Evolutionary conservation across 1,140 invertebrate species (phyloP), one percentile per base, ranked within the genome.

Genomic region (Drosophila grimshawi): DNA sequence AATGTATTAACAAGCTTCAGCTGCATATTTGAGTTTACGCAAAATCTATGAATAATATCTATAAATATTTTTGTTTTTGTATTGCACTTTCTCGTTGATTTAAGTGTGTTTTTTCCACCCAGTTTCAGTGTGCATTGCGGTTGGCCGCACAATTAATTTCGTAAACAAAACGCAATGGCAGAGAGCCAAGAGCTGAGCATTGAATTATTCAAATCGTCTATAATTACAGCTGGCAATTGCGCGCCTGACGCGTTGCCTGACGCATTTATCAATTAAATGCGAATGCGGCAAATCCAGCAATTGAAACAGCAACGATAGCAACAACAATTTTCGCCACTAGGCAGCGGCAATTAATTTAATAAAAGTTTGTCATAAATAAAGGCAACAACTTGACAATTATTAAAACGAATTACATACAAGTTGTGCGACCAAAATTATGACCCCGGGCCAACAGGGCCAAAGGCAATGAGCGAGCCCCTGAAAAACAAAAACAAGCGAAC

Each of bases 201-300:
- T 88, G 83, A 86, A 86, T 86, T 86, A 86, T 86, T 86, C 83
- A 86, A 86, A 89, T 86, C 85, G 76, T 79, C 85, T 88, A 86
- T 86, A 86, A 86, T 86, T 88, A 88, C 85, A 78, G 72, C 73
- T 59, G 68, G 79, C 70, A 83, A 59, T 43, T 46, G 51, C 75
- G 60, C 57, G 52, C 67, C 46, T 48, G 59, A 43, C 67, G 53
- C 32, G 32, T 33, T 30, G 61, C 55, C 71, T 30, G 61, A 61
- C 72, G 86, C 83, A 89, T 86, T 86, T 88, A 89, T 88, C 83
- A 86, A 86, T 86, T 80, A 86, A 86, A 86, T 88, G 83, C 82
- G 80, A 86, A 86, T 80, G 66, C 66, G 53, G 76, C 71, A 78
- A 86, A 79, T 86, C 67, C 76, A 81, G 76, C 70, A 86, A 86